A percentile compares a stretch with the other conserved stretches of the same genome.
Evolutionary conservation across 2,113 vertebrate genomes (phyloP).

Genomic region (Fulmarus glacialis): DNA sequence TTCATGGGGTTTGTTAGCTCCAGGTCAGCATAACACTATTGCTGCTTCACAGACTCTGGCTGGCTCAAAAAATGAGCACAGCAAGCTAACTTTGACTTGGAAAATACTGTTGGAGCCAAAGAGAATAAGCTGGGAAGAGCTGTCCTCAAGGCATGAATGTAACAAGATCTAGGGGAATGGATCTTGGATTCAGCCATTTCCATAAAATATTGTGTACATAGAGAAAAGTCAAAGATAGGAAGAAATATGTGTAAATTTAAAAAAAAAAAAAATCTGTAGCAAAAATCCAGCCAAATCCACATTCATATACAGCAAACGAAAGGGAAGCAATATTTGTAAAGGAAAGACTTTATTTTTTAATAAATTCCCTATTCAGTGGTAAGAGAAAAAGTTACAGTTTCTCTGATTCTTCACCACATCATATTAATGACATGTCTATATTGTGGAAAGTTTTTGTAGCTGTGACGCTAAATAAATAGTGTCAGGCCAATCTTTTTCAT

Average conservation of each 20-base stretch:
- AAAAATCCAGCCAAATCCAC: neutral
- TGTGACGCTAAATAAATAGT: neutral
- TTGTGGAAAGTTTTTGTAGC: neutral
- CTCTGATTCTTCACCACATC: neutral
- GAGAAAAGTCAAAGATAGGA: neutral
- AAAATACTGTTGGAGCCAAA: neutral
- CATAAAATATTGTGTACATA: neutral
- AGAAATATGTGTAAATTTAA: neutral
- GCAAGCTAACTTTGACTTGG: neutral
- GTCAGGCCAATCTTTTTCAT: neutral
- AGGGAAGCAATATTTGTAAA: neutral
- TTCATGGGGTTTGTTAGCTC: neutral
- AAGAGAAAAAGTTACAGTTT: neutral
- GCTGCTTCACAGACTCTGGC: neutral
- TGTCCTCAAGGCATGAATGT: fast-evolving
- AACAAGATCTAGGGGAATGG: neutral
- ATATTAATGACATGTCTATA: neutral
- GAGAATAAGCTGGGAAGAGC: neutral
- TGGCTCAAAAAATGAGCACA: neutral
- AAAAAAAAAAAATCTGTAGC: neutral
- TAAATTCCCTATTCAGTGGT: neutral
- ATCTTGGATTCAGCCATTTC: neutral
- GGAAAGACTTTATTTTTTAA: neutral
- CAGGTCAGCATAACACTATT: neutral
- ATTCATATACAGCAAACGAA: neutral